Base-by-base conservation (phyloP, 2,888 invertebrate species). In the Miltochrista miniata region DNA sequence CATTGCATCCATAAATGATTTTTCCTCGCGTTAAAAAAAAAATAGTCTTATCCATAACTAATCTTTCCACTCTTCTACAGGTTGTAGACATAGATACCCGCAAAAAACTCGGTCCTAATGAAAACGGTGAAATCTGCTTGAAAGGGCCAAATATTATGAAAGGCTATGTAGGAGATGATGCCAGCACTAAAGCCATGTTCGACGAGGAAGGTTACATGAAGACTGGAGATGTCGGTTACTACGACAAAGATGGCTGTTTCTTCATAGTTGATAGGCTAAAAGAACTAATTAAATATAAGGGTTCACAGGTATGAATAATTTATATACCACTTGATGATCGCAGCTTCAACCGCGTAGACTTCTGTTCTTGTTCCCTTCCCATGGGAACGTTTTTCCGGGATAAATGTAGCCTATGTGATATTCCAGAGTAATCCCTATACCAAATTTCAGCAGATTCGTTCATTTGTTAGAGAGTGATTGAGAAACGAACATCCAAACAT, bases 241-340 rank as follows among this genome's bases (percentile, higher is more conserved):
- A 83, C 46, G 87, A 87, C 51, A 48, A 70, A n/a, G 87, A 87
- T 14, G 85, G 85, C 0, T 81, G 72, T 53, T 79, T 87, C 69
- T 87, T 81, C 53, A 76, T 87, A 9, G 83, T 85, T 13, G 87
- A 87, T 49, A 60, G 87, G 11, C 62, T 87, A 9, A 87, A 87
- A 51, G 87, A 87, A 58, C 73, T 87, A 7, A 86, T 87, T 51
- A 87, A 87, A 59, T 87, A 87, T 53, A 87, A 87, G 50, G 85
- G 85, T 7, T 44, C 60, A 43, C 94, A 95, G 92, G 94, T 93
- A 70, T 50, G 13, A 13, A 7, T 1, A 1, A 7, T n/a, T 33
- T 12, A 18, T 4, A 13, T 18, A 11, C 15, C 9, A 11, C 4
- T 18, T 18, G 7, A 10, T 15, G 1, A 37, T 13, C 13, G 14